A percentile compares a stretch with the other conserved stretches of the same genome.
These are phyloP conservation scores for Megamerina dolium DNA, from an alignment of 2,888 invertebrate genomes.

Conservation along the genomic window DNA sequence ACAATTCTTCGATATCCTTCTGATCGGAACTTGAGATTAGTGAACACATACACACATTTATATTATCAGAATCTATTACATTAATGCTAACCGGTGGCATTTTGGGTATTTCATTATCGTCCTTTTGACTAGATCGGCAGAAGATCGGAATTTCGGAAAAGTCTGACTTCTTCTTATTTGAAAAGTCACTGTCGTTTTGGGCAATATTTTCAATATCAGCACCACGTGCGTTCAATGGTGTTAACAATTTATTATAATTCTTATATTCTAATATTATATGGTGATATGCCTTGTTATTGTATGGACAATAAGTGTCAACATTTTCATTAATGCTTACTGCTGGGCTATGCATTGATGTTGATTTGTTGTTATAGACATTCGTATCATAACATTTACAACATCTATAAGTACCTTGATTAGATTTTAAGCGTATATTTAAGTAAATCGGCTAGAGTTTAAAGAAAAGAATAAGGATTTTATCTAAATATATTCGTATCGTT, in stretches of 20 bases:
- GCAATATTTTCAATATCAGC: background rate
- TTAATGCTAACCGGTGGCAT: constrained; percentile 41
- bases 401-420: constrained; percentile 43
- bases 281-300: constrained; percentile 7
- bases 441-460: constrained; percentile 39
- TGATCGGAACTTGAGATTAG: constrained; percentile 19
- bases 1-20: constrained; percentile 9
- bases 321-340: constrained; percentile 14
- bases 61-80: constrained; percentile 53
- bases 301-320: constrained; percentile 17
- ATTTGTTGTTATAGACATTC: constrained; percentile 30
- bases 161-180: no score
- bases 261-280: background rate
- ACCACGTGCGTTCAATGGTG: no score
- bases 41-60: constrained; percentile 41
- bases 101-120: constrained; percentile 12
- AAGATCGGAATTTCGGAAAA: background rate
- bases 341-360: constrained; percentile 29
- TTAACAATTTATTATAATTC: background rate
- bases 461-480: constrained; percentile 16
- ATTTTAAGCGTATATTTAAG: constrained; percentile 38
- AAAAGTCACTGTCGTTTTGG: no score
- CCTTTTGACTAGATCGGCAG: constrained; percentile 15
- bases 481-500: no score
- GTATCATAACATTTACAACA: constrained; percentile 35